Conservation (phyloP, 2,888 invertebrate genomes). For the Sialis fuliginosa region DNA sequence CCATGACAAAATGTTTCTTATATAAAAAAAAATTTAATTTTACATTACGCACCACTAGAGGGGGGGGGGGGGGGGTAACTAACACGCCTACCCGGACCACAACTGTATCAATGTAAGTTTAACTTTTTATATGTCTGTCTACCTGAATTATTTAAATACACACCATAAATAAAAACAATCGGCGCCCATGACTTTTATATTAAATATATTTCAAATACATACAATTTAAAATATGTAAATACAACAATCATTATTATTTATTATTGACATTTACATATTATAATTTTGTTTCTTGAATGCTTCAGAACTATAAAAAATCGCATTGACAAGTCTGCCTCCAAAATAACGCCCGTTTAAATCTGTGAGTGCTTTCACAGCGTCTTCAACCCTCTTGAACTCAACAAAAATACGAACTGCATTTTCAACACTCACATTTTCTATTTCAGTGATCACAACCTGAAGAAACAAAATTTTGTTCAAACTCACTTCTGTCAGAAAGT, state of each 20-base stretch:
- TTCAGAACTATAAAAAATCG: conserved; percentile 1
- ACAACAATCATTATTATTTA: neutral
- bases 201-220: neutral
- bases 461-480: too few relatives aligned
- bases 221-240: neutral
- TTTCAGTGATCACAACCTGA: neutral
- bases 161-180: neutral
- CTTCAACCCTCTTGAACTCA: conserved; percentile 1
- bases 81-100: too few relatives aligned
- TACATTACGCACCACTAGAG: too few relatives aligned
- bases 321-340: conserved; percentile 1
- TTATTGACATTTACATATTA: neutral
- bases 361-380: conserved; percentile 1
- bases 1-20: too few relatives aligned
- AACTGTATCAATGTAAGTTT: too few relatives aligned
- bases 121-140: too few relatives aligned
- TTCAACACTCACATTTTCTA: neutral
- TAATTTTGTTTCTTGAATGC: neutral
- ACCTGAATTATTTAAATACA: neutral
- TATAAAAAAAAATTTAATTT: too few relatives aligned
- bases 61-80: too few relatives aligned
- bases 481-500: too few relatives aligned
- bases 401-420: conserved; percentile 4
- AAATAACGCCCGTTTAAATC: conserved; percentile 4
- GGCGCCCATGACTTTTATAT: neutral